Evolutionary conservation across 2,113 vertebrate genomes (phyloP), one percentile per base, ranked within the genome.

Genomic region (Pterocles orientalis): DNA sequence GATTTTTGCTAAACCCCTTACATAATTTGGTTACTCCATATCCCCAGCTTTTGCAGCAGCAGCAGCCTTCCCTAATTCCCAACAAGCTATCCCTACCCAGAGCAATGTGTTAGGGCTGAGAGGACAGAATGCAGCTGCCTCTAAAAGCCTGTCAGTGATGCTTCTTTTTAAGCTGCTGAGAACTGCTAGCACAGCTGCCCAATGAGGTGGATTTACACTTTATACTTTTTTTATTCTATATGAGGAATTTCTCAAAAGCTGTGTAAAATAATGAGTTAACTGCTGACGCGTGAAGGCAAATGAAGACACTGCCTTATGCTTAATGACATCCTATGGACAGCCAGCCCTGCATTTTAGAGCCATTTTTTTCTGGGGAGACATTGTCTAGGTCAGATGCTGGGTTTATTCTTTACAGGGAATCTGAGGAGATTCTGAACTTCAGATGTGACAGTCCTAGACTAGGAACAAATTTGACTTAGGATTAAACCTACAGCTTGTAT

Each of bases 51-150:
- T 93, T 93, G 36, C 43, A 68, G 77, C 47, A 95, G 58, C 65
- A 68, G 53, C 47, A 34, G 26, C 41, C 26, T 61, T 77, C 41
- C 36, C 73, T 88, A 41, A 76, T 88, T 90, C 51, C 79, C 71
- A 80, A 80, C 2, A 28, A 60, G 33, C 71, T 69, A 80, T 14
- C 57, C 47, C 41, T 89, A 82, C 43, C 60, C 78, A 20, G 78
- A 88, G 87, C 54, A 83, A 60, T 25, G 68, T 4, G 6, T 70
- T 88, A 62, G 78, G 83, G 26, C 64, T 90, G 80, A 93, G 88
- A 92, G 90, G 69, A 94, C 92, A 96, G 90, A 92, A 96, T 96
- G 88, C 92, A 97, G 90, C 93, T 96, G 95, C 86, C 43, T 94
- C 76, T 88, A 64, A 96, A 96, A 94, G 82, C 82, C 64, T 88